phyloP scores from a whole-genome alignment of 1,140 invertebrate genomes.

The Pararge aegeria region DNA sequence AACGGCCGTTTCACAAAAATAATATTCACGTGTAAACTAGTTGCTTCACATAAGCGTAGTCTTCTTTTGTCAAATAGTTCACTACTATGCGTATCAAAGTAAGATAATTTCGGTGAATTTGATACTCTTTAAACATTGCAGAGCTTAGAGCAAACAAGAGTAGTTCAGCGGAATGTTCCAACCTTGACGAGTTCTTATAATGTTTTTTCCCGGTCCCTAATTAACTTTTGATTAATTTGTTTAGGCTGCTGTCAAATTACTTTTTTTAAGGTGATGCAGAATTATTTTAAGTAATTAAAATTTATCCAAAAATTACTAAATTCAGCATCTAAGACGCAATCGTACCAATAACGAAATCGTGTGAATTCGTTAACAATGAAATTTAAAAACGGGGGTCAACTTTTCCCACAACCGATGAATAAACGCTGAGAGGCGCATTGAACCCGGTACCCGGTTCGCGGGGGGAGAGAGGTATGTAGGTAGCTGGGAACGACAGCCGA shows the following conservation, averaged over 20 bases:
- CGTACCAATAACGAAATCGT: conserved; percentile 60
- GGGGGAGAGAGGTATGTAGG: conserved; percentile 71
- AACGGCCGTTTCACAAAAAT: conserved; percentile 45
- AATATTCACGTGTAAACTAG: conserved; percentile 46
- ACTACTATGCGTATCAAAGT: conserved; percentile 50
- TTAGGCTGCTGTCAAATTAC: neutral
- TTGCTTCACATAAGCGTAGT: conserved; percentile 44
- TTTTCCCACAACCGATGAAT: conserved; percentile 79
- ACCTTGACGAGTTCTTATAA: conserved; percentile 44
- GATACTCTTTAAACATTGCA: conserved; percentile 67
- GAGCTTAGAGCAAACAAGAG: conserved; percentile 63
- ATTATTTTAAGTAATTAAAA: neutral
- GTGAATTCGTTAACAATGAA: conserved; percentile 78
- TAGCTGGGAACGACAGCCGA: conserved; percentile 77
- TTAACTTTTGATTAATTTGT: conserved; percentile 5
- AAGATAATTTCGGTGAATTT: conserved; percentile 66
- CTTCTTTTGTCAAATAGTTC: conserved; percentile 48
- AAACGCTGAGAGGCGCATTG: conserved; percentile 77
- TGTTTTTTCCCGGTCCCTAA: conserved; percentile 2
- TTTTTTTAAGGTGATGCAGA: conserved; percentile 1
- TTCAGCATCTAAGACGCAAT: conserved; percentile 55
- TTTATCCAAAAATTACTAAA: neutral
- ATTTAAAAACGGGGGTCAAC: conserved; percentile 76
- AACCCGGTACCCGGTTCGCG: conserved; percentile 72
- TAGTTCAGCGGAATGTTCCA: conserved; percentile 51